Base-by-base conservation (phyloP, 2,888 invertebrate genomes). In the Dexiosoma caninum region DNA sequence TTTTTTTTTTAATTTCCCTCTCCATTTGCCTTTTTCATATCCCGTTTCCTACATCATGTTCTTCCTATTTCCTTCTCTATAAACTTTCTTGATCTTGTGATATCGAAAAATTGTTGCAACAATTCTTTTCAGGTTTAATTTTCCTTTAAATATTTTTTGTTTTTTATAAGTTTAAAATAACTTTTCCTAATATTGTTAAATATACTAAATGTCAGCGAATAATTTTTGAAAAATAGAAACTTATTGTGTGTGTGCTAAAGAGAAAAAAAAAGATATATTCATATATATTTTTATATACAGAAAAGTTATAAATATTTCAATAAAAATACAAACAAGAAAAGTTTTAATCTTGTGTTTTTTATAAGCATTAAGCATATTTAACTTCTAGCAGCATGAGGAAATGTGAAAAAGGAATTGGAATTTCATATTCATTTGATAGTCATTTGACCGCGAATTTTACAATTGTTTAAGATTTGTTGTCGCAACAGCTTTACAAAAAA, bases 51-150 rank as follows among this genome's bases (percentile, higher is more conserved):
- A 53, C 55, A 51, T 40, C 59, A 49, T 57, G 42, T 55, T 44
- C 78, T 74, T 74, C 67, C 40, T 67, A 35, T 53, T 69, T 40
- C 62, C 76, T 81, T 67, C 35, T 79, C 72, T 83, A 66, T 64
- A 81, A 64, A 80, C 84, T 85, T 37, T 69, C 64, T 74, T 81
- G 69, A 83, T 85, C 85, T 87, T 86, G 84, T 84, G 84, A 84
- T 84, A 84, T 84, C 85, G 72, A 78, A 74, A 85, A 84, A 83
- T 82, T 85, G 84, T 84, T 85, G 84, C 84, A 82, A 83, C 78
- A 83, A 84, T 81, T 83, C 77, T 81, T 81, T 82, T 83, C 83
- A 83, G 83, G 81, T 82, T 79, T 79, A 82, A 75, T 74, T 82
- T 82, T 79, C 77, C 81, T 81, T 81, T 76, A 60, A 71, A 66